Percentiles rank a stretch among this genome's conserved stretches.
phyloP scores from a whole-genome alignment of 1,140 invertebrate genomes.

The Phenacoccus solenopsis region DNA sequence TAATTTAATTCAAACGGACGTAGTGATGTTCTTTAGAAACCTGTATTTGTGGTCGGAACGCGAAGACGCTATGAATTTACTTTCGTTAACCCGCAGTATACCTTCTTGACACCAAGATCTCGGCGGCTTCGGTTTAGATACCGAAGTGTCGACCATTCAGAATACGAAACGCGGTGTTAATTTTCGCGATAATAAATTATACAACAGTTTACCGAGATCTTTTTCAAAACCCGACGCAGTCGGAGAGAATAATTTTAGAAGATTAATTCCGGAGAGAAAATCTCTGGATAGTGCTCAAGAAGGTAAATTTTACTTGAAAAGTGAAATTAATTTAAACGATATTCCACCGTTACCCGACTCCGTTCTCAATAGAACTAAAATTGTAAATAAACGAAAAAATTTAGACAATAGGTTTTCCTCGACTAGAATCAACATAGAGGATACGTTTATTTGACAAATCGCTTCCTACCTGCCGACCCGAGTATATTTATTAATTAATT shows the following conservation, averaged over 20 bases:
- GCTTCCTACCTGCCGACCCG: neutral
- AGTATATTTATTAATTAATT: too few species aligned
- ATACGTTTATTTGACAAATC: conserved; percentile 13
- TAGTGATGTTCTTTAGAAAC: conserved; percentile 6
- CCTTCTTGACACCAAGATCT: neutral
- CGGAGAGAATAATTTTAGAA: neutral
- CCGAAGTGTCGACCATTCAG: neutral
- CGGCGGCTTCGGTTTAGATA: neutral
- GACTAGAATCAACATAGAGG: neutral
- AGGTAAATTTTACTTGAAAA: neutral
- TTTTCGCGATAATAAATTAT: neutral
- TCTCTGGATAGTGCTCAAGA: neutral
- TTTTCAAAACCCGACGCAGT: neutral
- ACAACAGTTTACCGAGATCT: neutral
- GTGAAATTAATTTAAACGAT: neutral
- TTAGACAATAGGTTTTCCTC: neutral
- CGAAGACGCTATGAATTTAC: neutral
- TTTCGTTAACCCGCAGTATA: neutral
- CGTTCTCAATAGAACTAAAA: neutral
- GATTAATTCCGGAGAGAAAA: neutral
- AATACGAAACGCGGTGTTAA: neutral
- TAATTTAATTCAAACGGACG: conserved; percentile 87
- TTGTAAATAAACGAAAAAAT: neutral
- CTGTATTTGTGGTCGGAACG: conserved; percentile 6
- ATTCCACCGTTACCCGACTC: neutral